Conservation (phyloP, 2,797 vertebrate species). For the Coilia nasus region DNA sequence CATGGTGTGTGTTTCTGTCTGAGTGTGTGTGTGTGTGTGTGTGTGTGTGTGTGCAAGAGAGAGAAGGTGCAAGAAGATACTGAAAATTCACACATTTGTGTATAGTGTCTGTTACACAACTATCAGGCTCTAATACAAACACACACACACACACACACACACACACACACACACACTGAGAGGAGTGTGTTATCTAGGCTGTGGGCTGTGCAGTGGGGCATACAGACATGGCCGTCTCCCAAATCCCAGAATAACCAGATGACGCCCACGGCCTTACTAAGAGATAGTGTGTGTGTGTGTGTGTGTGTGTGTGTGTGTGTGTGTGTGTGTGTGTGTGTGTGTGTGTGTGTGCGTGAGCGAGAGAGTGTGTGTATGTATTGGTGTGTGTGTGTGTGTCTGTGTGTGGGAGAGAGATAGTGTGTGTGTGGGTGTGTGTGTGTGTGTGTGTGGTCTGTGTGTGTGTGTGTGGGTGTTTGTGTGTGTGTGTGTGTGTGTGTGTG, state of each 20-base stretch:
- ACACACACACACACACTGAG: slow-evolving; percentile 19
- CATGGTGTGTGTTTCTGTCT: neutral
- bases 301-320: slow-evolving; percentile 20
- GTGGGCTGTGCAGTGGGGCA: neutral
- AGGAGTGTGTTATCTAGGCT: neutral
- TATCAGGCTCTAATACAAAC: slow-evolving; percentile 12
- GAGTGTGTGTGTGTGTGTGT: neutral
- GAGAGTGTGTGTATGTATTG: neutral
- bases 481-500: too few species aligned
- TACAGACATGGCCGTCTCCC: neutral
- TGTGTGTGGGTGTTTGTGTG: too few species aligned
- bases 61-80: too few species aligned
- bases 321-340: neutral
- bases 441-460: neutral
- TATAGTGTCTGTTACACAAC: too few species aligned
- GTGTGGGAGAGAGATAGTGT: neutral
- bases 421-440: slow-evolving; percentile 1
- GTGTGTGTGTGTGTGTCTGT: neutral
- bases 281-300: slow-evolving; percentile 1
- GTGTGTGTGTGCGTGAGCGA: neutral
- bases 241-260: slow-evolving; percentile 13
- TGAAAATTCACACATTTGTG: too few species aligned
- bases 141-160: slow-evolving; percentile 34
- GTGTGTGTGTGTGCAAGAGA: neutral
- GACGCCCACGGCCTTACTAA: neutral